Base-by-base conservation (phyloP, 2,113 vertebrate genomes). In the Corvus hawaiiensis region DNA sequence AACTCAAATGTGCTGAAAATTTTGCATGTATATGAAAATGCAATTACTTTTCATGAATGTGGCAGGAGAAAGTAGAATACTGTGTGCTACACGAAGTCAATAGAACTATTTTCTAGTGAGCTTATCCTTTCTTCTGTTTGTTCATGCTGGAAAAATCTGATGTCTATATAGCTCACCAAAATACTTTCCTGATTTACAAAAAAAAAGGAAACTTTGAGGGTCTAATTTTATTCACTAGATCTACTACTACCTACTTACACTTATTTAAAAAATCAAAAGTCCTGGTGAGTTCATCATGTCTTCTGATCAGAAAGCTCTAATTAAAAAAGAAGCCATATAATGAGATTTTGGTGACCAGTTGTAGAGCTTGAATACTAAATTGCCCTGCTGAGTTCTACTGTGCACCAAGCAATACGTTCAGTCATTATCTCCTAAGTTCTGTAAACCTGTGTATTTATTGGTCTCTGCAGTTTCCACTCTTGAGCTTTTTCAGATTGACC, bases 11-110 rank as follows among this genome's bases (percentile, higher is more conserved):
- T 56, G 13, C 23, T 92, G 64, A 91, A 91, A 95, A 74, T 74
- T 78, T 35, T 84, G 39, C 35, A n/a, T 41, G 27, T 90, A 41
- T 79, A 75, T 88, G 94, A 88, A 96, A 96, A 95, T 67, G 55
- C 15, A 93, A 78, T 90, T 96, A 85, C 51, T 88, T 93, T 77
- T 46, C 51, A 76, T 48, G 46, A 95, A 77, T 62, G 72, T 69
- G 30, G 55, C 46, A 85, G 59, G 41, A 89, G 46, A 68, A 91
- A 74, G 33, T 41, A 2, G 1, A 91, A 81, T 88, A 35, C 14
- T 48, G 5, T 71, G 20, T 5, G 5, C 35, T 88, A 46, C 13
- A 26, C 1, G 0, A 68, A 90, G 58, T 82, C 71, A 69, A 54
- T 43, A 62, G 20, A 91, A 58, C 22, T 64, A 35, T 41, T 51